Base-by-base conservation (phyloP, 2,888 invertebrate genomes). In the Ernsta delagoae region DNA sequence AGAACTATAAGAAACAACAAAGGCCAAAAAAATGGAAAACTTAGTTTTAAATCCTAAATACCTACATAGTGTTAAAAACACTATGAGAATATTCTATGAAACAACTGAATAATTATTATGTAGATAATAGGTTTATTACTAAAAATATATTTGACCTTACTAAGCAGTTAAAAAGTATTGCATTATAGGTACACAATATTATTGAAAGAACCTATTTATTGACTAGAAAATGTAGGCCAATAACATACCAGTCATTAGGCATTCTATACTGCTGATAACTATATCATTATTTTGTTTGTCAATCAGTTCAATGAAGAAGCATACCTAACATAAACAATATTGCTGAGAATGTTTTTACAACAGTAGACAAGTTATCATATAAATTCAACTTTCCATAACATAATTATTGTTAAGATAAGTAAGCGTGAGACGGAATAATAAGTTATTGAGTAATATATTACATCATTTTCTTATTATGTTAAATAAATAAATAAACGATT, bases 191-290 rank as follows among this genome's bases (percentile, higher is more conserved):
- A 36, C 36, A 36, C 5, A 5, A 7, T 50, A 59, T 54, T 62
- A 62, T 65, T 45, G 54, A 54, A 72, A 62, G 72, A 74, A 78
- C 77, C 77, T 81, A 76, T 75, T 79, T 81, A 82, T 76, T 77
- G 78, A 56, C 74, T 79, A 76, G 73, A 74, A 72, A 79, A 87
- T 79, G 78, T 85, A 70, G 87, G 83, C 82, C 85, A 87, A 84
- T 85, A 83, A 77, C 85, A 77, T 71, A 72, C 65, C 60, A 72
- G 72, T 71, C 60, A 75, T 79, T 79, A 77, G 24, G 24, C 24
- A 24, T 24, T 24, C 24, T 24, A 24, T 34, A 34, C 43, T 59
- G 43, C 53, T 48, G 62, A 69, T 66, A 71, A 71, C 45, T 45
- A 69, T 59, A 70, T 66, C 67, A 60, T 62, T 43, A 48, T 62